Percentiles rank a stretch among this genome's conserved stretches.
Evolutionary conservation across 2,113 vertebrate genomes (phyloP).

Genomic region (Phylloscopus whistleri): DNA sequence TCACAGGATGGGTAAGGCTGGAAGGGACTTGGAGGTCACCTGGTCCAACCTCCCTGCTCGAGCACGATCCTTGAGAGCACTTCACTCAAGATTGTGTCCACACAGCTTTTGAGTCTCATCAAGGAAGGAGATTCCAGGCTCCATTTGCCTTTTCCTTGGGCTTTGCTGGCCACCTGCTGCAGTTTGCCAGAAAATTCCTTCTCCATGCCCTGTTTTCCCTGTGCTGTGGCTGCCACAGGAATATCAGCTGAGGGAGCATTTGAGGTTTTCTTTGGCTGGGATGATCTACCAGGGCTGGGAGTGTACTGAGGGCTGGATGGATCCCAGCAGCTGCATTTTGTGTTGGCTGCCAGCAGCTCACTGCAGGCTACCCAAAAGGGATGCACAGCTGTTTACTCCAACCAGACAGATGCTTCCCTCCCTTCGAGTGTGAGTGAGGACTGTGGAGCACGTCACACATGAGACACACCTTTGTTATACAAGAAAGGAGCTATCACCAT

Average conservation of each 20-base stretch:
- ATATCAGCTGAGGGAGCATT: not conserved
- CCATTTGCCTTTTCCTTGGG: not conserved
- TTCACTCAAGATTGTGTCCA: not conserved
- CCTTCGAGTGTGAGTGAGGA: not conserved
- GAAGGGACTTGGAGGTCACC: not conserved
- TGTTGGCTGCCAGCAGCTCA: not conserved
- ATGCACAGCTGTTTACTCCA: not conserved
- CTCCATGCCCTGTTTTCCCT: accelerated
- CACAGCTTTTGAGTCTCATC: not conserved
- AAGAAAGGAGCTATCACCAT: not conserved
- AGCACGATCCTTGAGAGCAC: not conserved
- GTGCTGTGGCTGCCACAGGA: not conserved
- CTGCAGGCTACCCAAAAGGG: not conserved
- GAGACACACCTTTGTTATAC: not conserved
- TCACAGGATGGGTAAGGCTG: not conserved
- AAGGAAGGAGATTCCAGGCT: not conserved
- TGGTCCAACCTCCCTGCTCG: not conserved
- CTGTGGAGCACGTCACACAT: not conserved
- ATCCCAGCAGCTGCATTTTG: not conserved
- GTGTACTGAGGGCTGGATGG: not conserved
- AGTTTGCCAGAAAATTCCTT: not conserved
- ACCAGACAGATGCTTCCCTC: not conserved
- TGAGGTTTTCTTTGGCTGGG: not conserved
- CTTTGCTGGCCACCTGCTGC: not conserved
- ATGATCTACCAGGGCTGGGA: not conserved